These are phyloP conservation scores for Diarsia dahlii DNA, from an alignment of 2,888 invertebrate species.

Conservation along the genomic window DNA sequence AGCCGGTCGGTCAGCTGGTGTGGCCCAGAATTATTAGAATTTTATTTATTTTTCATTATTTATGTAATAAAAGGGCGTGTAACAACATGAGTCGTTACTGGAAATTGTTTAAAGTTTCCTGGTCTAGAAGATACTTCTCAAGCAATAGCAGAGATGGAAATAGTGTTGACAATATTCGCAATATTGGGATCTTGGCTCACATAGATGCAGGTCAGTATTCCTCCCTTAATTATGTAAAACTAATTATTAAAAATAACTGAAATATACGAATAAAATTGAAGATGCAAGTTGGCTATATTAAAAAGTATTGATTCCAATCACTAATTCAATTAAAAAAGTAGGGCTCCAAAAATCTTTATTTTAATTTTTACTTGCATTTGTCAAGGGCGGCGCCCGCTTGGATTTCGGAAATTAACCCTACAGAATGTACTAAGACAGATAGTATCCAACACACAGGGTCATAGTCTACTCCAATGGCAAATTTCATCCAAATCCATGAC, in stretches of 20 bases:
- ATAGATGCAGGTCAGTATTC: slow-evolving; percentile 95
- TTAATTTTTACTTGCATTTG: neutral
- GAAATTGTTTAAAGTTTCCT: slow-evolving; percentile 79
- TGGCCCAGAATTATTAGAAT: neutral
- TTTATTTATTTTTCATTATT: slow-evolving; percentile 16
- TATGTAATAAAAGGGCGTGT: slow-evolving; percentile 76
- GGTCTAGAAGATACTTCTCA: slow-evolving; percentile 75
- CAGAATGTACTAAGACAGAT: too few species aligned
- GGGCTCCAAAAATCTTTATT: neutral
- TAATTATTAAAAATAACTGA: neutral
- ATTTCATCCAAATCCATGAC: neutral
- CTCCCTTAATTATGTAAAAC: slow-evolving; percentile 27
- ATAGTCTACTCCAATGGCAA: neutral
- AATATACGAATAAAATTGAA: neutral
- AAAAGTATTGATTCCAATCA: neutral
- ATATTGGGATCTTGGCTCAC: slow-evolving; percentile 98
- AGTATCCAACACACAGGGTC: neutral
- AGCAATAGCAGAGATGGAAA: slow-evolving; percentile 66
- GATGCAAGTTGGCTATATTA: neutral
- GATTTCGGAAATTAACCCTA: neutral
- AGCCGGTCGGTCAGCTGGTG: slow-evolving; percentile 35
- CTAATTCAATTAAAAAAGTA: neutral
- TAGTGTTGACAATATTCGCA: slow-evolving; percentile 92
- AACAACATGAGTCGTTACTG: slow-evolving; percentile 80
- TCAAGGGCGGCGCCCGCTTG: neutral